A percentile compares a stretch with the other conserved stretches of the same genome.
Evolutionary conservation across 2,888 invertebrate genomes (phyloP).

Genomic region (Plebejus argus): DNA sequence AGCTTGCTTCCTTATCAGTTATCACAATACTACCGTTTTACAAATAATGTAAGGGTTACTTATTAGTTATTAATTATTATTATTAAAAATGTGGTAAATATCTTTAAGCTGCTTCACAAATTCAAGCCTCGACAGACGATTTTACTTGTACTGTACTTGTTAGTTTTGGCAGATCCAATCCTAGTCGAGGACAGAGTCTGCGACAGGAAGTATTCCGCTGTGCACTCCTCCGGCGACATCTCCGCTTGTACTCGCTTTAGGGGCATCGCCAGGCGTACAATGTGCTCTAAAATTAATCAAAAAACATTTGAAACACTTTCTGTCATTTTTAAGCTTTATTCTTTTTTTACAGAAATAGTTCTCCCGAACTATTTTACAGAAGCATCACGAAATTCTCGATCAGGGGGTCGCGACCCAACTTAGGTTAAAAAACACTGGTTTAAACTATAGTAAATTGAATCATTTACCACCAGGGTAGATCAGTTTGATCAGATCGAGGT

Average conservation of each 20-base stretch:
- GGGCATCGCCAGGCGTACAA: background rate
- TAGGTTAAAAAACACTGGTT: no score
- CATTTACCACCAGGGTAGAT: slow-evolving; percentile 67
- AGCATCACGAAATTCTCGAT: no score
- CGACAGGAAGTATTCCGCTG: background rate
- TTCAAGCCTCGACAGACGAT: background rate
- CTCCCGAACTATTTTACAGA: no score
- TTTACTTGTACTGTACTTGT: background rate
- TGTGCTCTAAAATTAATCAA: slow-evolving; percentile 18
- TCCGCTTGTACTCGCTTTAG: background rate
- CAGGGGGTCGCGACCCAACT: no score
- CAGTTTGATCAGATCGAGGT: slow-evolving; percentile 59
- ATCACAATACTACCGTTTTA: no score
- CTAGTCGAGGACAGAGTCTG: background rate
- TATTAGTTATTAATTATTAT: no score
- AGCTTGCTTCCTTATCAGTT: no score
- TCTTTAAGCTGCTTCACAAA: background rate
- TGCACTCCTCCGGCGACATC: background rate
- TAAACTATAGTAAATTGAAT: no score
- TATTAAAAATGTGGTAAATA: no score
- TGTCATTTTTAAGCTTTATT: no score
- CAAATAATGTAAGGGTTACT: no score
- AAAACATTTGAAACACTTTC: background rate
- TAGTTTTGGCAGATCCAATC: background rate
- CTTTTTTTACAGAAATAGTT: no score